Evolutionary conservation across 53 echinoderm and acorn worm genomes (phyloP), one percentile per base, ranked within the genome.

Genomic region (Paelopatides confundens): DNA sequence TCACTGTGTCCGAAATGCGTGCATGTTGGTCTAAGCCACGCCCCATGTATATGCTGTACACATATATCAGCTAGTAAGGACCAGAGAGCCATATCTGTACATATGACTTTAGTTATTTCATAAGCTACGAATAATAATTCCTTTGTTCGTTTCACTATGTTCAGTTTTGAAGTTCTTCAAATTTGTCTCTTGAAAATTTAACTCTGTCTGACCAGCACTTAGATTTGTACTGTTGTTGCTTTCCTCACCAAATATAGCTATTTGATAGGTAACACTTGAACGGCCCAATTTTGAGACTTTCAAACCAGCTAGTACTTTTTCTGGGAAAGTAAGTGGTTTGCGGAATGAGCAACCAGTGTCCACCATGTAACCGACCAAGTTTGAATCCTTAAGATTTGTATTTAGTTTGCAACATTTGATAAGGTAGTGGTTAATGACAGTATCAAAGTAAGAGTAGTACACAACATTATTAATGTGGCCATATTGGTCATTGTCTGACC

Each of bases 371-470:
- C 94, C 93, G 8, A 94, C 79, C 2, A 89, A 76, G 35, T 84
- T 81, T 0, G 96, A 89, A 46, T 76, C 84, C 23, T 67, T 86
- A 38, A 94, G 28, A 53, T 53, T 31, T 29, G 79, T 79, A 33
- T 94, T 52, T 5, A 96, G 39, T 23, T 77, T 83, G 31, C 94
- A 94, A 28, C 82, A 36, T 13, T 86, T 77, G 21, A 91, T 76
- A 35, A 96, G 91, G 82, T 93, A 96, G 37, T 96, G 93, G 66
- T 94, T 96, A 69, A 94, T 91, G 62, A 96, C 58, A 4, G 93
- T 87, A 74, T 96, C 96, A 67, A 94, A 94, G 68, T 89, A 96
- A 8, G 93, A 93, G 74, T 94, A 96, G 69, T 96, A 96, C 15
- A 88, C 71, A 0, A 85, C 86, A 38, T 96, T 96, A 81, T 96